Evolutionary conservation across 2,888 invertebrate genomes (phyloP).

Genomic region (Epinotia bilunana): DNA sequence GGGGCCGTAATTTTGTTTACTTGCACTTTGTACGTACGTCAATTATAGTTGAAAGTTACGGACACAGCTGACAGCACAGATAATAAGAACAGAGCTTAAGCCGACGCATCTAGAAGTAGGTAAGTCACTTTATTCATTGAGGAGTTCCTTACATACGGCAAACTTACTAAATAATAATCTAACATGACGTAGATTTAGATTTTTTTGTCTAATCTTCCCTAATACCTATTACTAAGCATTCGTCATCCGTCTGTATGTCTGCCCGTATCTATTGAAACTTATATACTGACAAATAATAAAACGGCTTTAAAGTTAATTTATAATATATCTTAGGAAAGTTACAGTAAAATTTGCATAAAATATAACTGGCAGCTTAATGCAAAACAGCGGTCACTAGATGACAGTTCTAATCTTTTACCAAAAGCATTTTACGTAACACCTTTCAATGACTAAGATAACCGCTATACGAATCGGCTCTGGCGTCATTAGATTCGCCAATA

Average conservation of each 20-base stretch:
- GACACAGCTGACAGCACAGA: neutral
- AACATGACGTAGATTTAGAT: neutral
- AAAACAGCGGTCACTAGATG: slow-evolving; percentile 22
- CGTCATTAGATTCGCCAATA: slow-evolving; percentile 33
- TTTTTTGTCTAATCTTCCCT: neutral
- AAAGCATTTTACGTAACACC: slow-evolving; percentile 27
- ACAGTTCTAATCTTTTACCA: slow-evolving; percentile 21
- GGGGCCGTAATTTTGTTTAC: slow-evolving; percentile 5
- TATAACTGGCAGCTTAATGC: slow-evolving; percentile 22
- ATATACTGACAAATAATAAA: neutral
- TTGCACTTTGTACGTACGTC: neutral
- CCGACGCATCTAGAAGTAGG: neutral
- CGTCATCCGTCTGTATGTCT: too few relatives aligned
- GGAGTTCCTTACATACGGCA: neutral
- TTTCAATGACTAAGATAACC: slow-evolving; percentile 35
- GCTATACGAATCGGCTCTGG: slow-evolving; percentile 12
- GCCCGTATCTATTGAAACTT: too few relatives aligned
- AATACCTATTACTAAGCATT: too few relatives aligned
- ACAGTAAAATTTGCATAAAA: neutral
- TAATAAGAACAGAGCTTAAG: neutral
- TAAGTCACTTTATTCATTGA: too few relatives aligned
- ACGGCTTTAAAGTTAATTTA: neutral
- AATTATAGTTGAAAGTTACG: neutral
- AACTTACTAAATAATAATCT: neutral
- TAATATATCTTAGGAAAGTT: neutral